phyloP scores from a whole-genome alignment of 23 tunicate genomes.

The Styela plicata region DNA sequence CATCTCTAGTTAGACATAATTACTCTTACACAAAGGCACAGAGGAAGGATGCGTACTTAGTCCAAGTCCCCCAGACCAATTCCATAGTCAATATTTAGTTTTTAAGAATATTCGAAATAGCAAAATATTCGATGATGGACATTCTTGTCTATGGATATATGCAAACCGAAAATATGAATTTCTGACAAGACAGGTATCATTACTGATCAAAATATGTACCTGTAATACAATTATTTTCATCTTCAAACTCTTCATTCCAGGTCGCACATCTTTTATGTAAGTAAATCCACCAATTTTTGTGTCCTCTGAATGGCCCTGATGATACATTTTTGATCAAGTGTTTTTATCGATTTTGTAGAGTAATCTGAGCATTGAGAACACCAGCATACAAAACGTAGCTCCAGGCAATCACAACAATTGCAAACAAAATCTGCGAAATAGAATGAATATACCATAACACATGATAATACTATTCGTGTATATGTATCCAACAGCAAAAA shows the following conservation, averaged over 20 bases:
- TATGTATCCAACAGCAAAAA: too few species aligned
- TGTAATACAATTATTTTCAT: slow-evolving; percentile 64
- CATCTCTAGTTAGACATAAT: too few species aligned
- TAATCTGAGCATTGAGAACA: slow-evolving; percentile 40
- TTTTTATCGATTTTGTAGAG: not conserved
- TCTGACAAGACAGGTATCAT: too few species aligned
- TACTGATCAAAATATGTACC: too few species aligned
- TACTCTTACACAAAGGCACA: too few species aligned
- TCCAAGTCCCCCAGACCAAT: too few species aligned
- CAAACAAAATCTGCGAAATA: slow-evolving; percentile 27
- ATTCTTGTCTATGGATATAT: too few species aligned
- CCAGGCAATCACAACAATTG: slow-evolving; percentile 71
- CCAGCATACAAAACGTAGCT: slow-evolving; percentile 53
- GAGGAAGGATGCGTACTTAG: too few species aligned
- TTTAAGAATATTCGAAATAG: too few species aligned
- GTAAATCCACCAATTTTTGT: slow-evolving; percentile 23
- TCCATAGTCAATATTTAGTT: too few species aligned
- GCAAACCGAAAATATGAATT: too few species aligned
- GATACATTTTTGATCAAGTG: not conserved
- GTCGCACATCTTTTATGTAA: slow-evolving; percentile 67
- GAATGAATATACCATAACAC: not conserved
- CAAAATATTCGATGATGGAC: too few species aligned
- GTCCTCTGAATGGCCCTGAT: slow-evolving; percentile 7
- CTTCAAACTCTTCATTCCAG: slow-evolving; percentile 64
- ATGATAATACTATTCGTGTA: not conserved